Base-by-base conservation (phyloP, 2,888 invertebrate genomes). In the Lutraria lutraria region DNA sequence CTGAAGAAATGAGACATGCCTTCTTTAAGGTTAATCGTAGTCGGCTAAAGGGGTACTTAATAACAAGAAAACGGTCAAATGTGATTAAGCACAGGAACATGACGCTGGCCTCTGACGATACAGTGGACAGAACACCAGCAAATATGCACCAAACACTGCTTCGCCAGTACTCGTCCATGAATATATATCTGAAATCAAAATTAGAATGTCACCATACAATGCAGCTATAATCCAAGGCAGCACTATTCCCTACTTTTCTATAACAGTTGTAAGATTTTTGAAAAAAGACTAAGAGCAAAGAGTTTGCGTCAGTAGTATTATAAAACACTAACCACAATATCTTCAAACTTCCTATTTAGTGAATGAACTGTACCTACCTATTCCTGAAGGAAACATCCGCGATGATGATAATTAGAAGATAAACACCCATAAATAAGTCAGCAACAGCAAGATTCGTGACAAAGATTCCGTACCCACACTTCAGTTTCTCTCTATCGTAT, bases 401-500 rank as follows among this genome's bases (percentile, higher is more conserved):
- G 0, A 72, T 81, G 12, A 92, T 93, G 16, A 94, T 88, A 13
- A 91, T 91, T 25, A 92, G 52, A 68, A 94, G 81, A 81, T 94
- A 94, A 0, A 94, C 29, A 0, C 94, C 94, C 94, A 94, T 94
- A 12, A 93, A 54, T 0, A 93, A 90, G 54, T 94, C 94, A 1
- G 94, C 91, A n/a, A 92, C 56, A n/a, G 92, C 89, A 19, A 94
- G 89, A 85, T 93, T 92, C 0, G 89, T 81, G 0, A 93, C 89
- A 85, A 94, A 92, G 10, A 91, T 87, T 25, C 91, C 91, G 79
- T 91, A 91, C 0, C 91, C 88, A 8, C 86, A 79, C 12, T 86
- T 88, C 0, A 91, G 68, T 21, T 68, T 79, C 89, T 90, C 29
- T 93, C 94, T 89, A 84, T 95, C 93, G 84, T 96, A 54, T 13